Percentiles rank a stretch among this genome's conserved stretches.
phyloP scores from a whole-genome alignment of 2,113 vertebrate species.

The Varanus komodoensis region DNA sequence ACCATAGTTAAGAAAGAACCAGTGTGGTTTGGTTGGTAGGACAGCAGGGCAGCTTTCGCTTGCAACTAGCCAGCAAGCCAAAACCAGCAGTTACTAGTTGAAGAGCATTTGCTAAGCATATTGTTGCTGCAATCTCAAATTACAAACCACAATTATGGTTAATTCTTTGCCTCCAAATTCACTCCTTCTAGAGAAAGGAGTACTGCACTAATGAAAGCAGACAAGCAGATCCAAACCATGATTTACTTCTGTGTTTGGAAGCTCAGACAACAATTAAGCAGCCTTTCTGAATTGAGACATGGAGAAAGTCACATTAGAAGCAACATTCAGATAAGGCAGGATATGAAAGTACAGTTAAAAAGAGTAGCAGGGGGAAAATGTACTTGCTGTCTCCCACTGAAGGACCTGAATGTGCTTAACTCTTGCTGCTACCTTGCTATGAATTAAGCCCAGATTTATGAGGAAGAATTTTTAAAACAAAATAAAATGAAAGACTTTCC shows the following conservation, averaged over 20 bases:
- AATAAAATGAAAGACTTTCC: constrained; percentile 67
- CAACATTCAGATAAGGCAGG: neutral
- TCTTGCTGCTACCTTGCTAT: constrained; percentile 37
- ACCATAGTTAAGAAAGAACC: neutral
- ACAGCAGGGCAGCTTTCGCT: neutral
- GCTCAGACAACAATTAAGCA: neutral
- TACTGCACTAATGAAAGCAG: neutral
- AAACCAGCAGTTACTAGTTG: neutral
- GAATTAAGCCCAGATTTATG: constrained; percentile 65
- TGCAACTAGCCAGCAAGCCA: neutral
- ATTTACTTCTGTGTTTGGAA: neutral
- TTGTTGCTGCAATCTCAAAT: neutral
- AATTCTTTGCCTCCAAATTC: neutral
- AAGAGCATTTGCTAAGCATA: neutral
- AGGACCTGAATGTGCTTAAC: neutral
- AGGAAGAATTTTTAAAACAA: constrained; percentile 65
- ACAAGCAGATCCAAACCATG: neutral
- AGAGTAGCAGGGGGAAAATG: neutral
- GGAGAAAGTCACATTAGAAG: neutral
- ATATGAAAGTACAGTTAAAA: neutral
- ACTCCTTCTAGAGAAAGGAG: neutral
- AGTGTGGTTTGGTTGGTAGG: no score
- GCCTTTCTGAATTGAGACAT: neutral
- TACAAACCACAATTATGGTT: neutral
- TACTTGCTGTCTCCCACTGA: neutral